Percentiles rank a stretch among this genome's conserved stretches.
These are phyloP conservation scores for Lepetodrilus schrolli DNA, from an alignment of 2,888 invertebrate species.

Conservation along the genomic window DNA sequence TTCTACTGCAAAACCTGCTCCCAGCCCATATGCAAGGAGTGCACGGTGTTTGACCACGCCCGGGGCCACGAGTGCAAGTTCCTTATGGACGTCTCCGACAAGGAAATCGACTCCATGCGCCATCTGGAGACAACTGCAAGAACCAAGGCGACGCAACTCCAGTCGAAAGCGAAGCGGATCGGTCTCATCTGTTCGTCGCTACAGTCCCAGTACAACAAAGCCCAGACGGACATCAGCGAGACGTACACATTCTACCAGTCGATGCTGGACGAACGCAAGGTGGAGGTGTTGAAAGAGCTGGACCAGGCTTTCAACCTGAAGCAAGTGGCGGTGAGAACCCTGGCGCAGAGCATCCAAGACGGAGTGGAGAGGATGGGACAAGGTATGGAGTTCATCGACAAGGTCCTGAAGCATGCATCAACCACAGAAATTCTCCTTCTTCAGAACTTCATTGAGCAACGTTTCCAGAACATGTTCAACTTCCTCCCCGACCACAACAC, in stretches of 20 bases:
- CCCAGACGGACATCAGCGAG: conserved; percentile 85
- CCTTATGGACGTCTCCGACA: conserved; percentile 73
- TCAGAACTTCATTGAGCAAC: conserved; percentile 92
- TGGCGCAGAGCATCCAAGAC: conserved; percentile 80
- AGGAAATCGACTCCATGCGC: conserved; percentile 86
- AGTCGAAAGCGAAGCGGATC: conserved; percentile 88
- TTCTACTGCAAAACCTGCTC: conserved; percentile 96
- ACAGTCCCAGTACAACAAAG: conserved; percentile 76
- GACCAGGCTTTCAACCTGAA: conserved; percentile 94
- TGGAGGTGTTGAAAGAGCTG: conserved; percentile 93
- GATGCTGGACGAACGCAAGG: conserved; percentile 96
- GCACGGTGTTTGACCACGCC: conserved; percentile 84
- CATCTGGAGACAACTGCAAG: conserved; percentile 87
- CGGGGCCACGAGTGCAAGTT: conserved; percentile 69
- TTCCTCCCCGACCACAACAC: conserved; percentile 87
- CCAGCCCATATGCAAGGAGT: conserved; percentile 95
- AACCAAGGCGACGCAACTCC: conserved; percentile 90
- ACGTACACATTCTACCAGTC: conserved; percentile 96
- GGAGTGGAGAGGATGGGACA: conserved; percentile 76
- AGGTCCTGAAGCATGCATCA: conserved; percentile 91
- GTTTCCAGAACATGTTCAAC: conserved; percentile 87
- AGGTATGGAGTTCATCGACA: conserved; percentile 92
- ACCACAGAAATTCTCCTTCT: conserved; percentile 93
- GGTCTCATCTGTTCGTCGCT: conserved; percentile 81
- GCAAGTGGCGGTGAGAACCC: conserved; percentile 77